Evolutionary conservation across 2,113 vertebrate genomes (phyloP).

Genomic region (Dicaeum eximium): DNA sequence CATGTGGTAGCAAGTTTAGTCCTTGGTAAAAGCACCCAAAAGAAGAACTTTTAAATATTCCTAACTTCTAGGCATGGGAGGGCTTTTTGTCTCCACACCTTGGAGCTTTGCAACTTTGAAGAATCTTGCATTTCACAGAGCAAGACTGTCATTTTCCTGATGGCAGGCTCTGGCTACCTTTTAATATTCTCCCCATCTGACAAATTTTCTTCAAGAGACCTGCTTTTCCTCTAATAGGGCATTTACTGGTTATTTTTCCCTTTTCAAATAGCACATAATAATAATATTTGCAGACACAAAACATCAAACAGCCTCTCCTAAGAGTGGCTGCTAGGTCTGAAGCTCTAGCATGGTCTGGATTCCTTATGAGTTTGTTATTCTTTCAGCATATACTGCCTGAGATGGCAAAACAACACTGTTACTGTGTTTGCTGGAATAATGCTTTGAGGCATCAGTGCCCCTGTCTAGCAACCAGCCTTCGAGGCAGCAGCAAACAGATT

Average conservation of each 20-base stretch:
- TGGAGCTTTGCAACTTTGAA: not conserved
- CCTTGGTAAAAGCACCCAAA: not conserved
- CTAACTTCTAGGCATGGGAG: not conserved
- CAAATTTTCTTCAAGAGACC: constrained; percentile 47
- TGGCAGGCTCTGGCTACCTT: constrained; percentile 12
- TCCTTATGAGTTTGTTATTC: not conserved
- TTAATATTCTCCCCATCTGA: constrained; percentile 26
- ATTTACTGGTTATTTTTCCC: constrained; percentile 32
- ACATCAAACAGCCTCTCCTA: constrained; percentile 54
- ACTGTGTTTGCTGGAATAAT: not conserved
- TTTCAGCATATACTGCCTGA: not conserved
- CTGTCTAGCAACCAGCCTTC: not conserved
- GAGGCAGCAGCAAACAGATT: not conserved
- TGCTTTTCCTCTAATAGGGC: constrained; percentile 31
- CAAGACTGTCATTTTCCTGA: constrained; percentile 26
- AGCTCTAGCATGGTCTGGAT: not conserved
- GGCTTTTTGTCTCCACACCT: not conserved
- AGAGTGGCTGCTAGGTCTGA: constrained; percentile 15
- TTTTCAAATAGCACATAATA: constrained; percentile 54
- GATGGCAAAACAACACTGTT: not conserved
- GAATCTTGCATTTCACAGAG: not conserved
- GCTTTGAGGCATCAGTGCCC: not conserved
- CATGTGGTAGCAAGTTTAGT: not conserved
- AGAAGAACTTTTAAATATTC: not conserved
- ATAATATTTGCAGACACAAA: constrained; percentile 52